These are phyloP conservation scores for Parapsyche elsis DNA, from an alignment of 1,140 invertebrate genomes.

Conservation along the genomic window DNA sequence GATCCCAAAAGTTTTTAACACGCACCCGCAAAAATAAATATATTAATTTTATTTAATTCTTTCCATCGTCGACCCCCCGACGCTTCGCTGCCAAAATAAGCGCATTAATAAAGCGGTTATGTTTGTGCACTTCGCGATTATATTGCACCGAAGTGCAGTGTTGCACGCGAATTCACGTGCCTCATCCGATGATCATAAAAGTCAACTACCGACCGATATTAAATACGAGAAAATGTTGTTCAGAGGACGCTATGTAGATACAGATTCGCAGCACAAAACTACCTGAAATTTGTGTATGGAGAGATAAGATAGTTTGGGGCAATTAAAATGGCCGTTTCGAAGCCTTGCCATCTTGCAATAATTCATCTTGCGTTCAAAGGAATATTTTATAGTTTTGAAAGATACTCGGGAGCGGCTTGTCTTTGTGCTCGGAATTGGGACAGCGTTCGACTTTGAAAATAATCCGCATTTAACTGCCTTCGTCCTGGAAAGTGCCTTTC, in stretches of 20 bases:
- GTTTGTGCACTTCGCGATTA: not conserved
- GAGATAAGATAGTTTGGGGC: too few species aligned
- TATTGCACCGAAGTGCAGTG: not conserved
- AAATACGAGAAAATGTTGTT: too few species aligned
- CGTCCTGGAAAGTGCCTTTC: not conserved
- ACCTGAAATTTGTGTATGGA: too few species aligned
- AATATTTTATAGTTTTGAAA: not conserved
- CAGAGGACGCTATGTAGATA: too few species aligned
- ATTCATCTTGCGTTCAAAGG: not conserved
- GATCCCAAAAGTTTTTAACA: slow-evolving; percentile 5
- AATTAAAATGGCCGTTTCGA: too few species aligned
- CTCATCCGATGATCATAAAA: slow-evolving; percentile 9
- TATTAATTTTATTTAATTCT: slow-evolving; percentile 8
- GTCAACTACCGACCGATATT: not conserved
- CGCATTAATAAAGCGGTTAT: not conserved
- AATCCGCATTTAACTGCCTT: not conserved
- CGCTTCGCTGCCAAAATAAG: not conserved
- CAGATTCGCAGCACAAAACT: too few species aligned
- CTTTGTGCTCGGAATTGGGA: too few species aligned
- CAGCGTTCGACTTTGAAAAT: not conserved
- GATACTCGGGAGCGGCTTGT: not conserved
- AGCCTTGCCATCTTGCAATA: too few species aligned
- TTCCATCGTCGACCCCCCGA: not conserved
- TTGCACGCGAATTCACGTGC: slow-evolving; percentile 16
- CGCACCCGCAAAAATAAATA: not conserved